Evolutionary conservation across 1,140 invertebrate species (phyloP).

Genomic region (Harlomillsia oculata): DNA sequence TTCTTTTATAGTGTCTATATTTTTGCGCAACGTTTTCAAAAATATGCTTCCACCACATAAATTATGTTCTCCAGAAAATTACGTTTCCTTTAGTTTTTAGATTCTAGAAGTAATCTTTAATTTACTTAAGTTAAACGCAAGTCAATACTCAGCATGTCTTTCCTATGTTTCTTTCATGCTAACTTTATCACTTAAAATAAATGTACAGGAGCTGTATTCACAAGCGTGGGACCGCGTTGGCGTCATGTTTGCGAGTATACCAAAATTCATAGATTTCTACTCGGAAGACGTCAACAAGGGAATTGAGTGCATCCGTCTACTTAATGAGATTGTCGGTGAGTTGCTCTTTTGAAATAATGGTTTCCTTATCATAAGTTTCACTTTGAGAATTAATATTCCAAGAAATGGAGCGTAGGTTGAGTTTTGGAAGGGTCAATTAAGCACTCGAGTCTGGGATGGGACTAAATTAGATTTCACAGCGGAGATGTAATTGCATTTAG

Average conservation of each 20-base stretch:
- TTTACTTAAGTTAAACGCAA: too few species aligned
- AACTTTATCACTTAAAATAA: too few species aligned
- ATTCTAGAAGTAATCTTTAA: too few species aligned
- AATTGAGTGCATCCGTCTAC: slow-evolving; percentile 88
- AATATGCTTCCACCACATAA: too few species aligned
- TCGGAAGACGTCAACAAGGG: slow-evolving; percentile 94
- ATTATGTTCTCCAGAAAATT: too few species aligned
- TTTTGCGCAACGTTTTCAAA: too few species aligned
- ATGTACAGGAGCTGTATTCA: slow-evolving; percentile 82
- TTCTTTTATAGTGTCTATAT: too few species aligned
- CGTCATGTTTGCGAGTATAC: slow-evolving; percentile 95
- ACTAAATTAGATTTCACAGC: background rate
- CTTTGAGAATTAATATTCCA: too few species aligned
- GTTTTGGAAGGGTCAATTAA: background rate
- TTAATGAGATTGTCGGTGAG: slow-evolving; percentile 95
- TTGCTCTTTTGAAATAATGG: too few species aligned
- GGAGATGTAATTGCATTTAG: background rate
- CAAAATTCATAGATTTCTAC: slow-evolving; percentile 98
- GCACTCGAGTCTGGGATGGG: background rate
- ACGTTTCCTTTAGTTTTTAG: too few species aligned
- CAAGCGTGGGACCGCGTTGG: slow-evolving; percentile 85
- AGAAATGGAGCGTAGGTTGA: background rate
- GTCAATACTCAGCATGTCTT: too few species aligned
- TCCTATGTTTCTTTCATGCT: too few species aligned
- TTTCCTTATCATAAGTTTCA: background rate